Percentiles rank a stretch among this genome's conserved stretches.
phyloP scores from a whole-genome alignment of 2,113 vertebrate genomes.

The Cricetomys ansorgei region DNA sequence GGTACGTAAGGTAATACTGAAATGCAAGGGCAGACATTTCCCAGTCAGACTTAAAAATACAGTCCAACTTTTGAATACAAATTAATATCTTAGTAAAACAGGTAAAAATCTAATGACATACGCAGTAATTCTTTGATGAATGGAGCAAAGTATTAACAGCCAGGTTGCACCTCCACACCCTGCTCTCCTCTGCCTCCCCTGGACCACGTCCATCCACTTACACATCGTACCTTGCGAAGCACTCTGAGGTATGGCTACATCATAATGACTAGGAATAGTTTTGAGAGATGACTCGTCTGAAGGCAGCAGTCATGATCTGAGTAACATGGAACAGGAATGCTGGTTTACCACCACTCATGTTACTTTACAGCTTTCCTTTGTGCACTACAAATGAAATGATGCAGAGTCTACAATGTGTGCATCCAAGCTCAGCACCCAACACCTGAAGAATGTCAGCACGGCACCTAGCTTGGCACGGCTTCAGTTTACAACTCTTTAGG shows the following conservation, averaged over 20 bases:
- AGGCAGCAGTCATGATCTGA: background rate
- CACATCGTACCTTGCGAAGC: conserved; percentile 46
- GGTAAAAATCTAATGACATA: conserved; percentile 31
- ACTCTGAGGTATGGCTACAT: conserved; percentile 42
- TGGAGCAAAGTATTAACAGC: conserved; percentile 41
- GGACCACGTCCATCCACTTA: background rate
- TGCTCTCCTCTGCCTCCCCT: conserved; percentile 62
- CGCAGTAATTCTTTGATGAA: conserved; percentile 56
- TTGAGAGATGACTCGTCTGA: conserved; percentile 44
- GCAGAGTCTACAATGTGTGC: background rate
- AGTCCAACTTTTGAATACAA: conserved; percentile 50
- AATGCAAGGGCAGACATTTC: conserved; percentile 24
- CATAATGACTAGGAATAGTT: background rate
- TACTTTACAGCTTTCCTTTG: background rate
- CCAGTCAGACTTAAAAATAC: conserved; percentile 16
- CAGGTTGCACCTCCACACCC: conserved; percentile 40
- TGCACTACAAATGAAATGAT: background rate
- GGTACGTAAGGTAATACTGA: conserved; percentile 1
- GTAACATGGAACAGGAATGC: background rate
- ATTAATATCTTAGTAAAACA: conserved; percentile 56
- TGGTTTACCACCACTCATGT: conserved; percentile 26
- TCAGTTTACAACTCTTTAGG: background rate
- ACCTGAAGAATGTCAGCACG: background rate
- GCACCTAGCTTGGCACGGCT: background rate
- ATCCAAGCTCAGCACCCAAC: background rate